phyloP scores from a whole-genome alignment of 1,140 invertebrate genomes.

The Eueides isabella region DNA sequence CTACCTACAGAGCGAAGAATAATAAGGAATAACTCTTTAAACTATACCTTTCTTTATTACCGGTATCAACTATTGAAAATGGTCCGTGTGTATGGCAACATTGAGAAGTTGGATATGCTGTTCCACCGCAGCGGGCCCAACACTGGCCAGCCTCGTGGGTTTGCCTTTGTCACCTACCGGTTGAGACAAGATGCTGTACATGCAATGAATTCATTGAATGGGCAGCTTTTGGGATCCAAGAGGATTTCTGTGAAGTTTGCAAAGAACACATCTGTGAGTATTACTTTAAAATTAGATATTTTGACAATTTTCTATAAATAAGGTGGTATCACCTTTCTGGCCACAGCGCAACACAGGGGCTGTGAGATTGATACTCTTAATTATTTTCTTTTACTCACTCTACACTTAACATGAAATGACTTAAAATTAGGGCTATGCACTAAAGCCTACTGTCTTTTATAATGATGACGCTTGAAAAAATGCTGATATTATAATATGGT shows the following conservation, averaged over 20 bases:
- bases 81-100: slow-evolving; percentile 94
- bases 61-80: slow-evolving; percentile 97
- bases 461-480: too few species aligned
- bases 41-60: slow-evolving; percentile 83
- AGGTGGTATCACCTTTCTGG: too few species aligned
- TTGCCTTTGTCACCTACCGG: slow-evolving; percentile 95
- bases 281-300: too few species aligned
- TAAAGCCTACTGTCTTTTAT: too few species aligned
- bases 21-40: slow-evolving; percentile 48
- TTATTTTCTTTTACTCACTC: too few species aligned
- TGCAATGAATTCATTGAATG: slow-evolving; percentile 88
- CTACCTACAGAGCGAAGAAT: too few species aligned
- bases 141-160: slow-evolving; percentile 94
- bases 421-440: too few species aligned
- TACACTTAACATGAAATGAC: too few species aligned
- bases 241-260: slow-evolving; percentile 91
- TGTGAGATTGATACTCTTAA: too few species aligned
- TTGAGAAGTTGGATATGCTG: slow-evolving; percentile 97
- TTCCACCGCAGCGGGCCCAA: slow-evolving; percentile 95
- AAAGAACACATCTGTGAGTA: slow-evolving; percentile 83
- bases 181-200: slow-evolving; percentile 85
- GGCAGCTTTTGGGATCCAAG: slow-evolving; percentile 88
- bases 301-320: too few species aligned
- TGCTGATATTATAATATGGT: too few species aligned
- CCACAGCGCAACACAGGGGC: too few species aligned